phyloP scores from a whole-genome alignment of 2,888 invertebrate species.

The Anorthoa munda region DNA sequence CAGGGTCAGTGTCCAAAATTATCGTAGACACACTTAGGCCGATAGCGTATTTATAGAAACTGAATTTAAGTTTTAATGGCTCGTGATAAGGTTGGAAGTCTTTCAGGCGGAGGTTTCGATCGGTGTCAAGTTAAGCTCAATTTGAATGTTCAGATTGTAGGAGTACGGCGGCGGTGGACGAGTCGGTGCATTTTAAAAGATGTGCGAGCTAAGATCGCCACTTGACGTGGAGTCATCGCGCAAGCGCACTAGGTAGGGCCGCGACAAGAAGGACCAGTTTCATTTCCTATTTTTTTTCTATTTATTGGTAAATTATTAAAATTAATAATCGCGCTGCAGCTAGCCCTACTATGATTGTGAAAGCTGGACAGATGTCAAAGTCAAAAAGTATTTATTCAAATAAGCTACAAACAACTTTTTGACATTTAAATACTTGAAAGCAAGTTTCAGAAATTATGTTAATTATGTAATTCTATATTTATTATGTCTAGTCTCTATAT shows the following conservation, averaged over 20 bases:
- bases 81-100: slow-evolving; percentile 42
- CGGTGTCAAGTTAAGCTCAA: slow-evolving; percentile 61
- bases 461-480: slow-evolving; percentile 1
- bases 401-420: slow-evolving; percentile 1
- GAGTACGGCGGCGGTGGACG: slow-evolving; percentile 46
- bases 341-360: neutral
- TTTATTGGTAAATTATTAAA: neutral
- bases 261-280: slow-evolving; percentile 19
- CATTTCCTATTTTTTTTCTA: slow-evolving; percentile 5
- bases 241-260: slow-evolving; percentile 70
- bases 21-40: slow-evolving; percentile 36
- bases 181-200: slow-evolving; percentile 70
- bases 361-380: neutral
- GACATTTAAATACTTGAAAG: slow-evolving; percentile 5
- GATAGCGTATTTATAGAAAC: slow-evolving; percentile 11
- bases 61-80: slow-evolving; percentile 45
- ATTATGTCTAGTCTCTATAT: neutral
- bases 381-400: neutral
- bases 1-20: slow-evolving; percentile 60
- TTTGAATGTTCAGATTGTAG: slow-evolving; percentile 70
- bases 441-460: slow-evolving; percentile 13
- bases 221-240: slow-evolving; percentile 70
- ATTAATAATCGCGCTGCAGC: neutral
- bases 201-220: slow-evolving; percentile 66
- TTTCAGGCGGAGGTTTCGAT: slow-evolving; percentile 32